Evolutionary conservation across 2,797 vertebrate species (phyloP), one percentile per base, ranked within the genome.

Genomic region (Pteropus rufus): DNA sequence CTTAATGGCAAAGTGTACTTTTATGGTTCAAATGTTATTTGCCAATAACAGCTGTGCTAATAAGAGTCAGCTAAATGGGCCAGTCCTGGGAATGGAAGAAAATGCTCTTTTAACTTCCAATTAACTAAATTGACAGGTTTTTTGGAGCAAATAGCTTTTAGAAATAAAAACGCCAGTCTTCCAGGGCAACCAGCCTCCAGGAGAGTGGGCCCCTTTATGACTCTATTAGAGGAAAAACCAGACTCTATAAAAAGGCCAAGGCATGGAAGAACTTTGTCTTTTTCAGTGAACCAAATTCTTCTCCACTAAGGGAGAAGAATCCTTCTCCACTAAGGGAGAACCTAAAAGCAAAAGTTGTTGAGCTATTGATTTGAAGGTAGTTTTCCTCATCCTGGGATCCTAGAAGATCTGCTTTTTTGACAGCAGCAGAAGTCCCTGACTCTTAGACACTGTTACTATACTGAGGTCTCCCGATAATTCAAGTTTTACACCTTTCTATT

Each of bases 91-190:
- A 93, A 21, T 88, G 11, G 39, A 94, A 64, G 44, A 64, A 89
- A 96, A 95, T 93, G 44, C 11, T 82, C 64, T 75, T 26, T 34
- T 89, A 90, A 72, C 60, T 86, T 91, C 56, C 58, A 54, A 75
- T 75, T 83, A 91, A 91, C 16, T 92, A 62, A 49, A 23, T 10
- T 79, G 73, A 73, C 24, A 84, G 58, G 44, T 87, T 96, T 96
- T 52, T 83, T 56, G 24, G 44, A 93, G 26, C 69, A 92, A 91
- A 84, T 11, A 89, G 7, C 29, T 92, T 92, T 95, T 64, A 75
- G 64, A 90, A 87, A 90, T 54, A 23, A 70, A 70, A 94, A 93
- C 23, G 7, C 41, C 31, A 54, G 36, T 36, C 58, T 91, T 94
- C 31, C 24, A 44, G 73, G 26, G 15, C 34, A 91, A 60, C 34